Evolutionary conservation across 2,888 invertebrate genomes (phyloP).

Genomic region (Chrysina gloriosa): DNA sequence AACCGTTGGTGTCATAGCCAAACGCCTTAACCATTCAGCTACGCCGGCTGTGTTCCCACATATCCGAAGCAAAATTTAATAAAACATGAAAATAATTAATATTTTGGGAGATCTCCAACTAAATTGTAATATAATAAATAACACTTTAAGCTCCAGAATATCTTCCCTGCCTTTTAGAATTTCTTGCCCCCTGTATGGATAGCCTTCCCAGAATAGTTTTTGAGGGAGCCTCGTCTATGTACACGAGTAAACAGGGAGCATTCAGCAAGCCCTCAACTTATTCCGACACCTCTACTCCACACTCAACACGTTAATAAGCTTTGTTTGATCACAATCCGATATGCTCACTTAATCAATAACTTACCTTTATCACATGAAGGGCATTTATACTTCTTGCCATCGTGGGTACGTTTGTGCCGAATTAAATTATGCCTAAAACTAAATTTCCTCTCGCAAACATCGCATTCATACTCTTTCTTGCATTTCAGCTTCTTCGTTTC

Average conservation of each 20-base stretch:
- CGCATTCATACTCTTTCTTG: slow-evolving; percentile 24
- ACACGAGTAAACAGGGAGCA: not conserved
- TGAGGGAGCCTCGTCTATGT: not conserved
- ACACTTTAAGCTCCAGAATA: no score
- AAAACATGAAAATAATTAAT: no score
- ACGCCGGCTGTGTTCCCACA: no score
- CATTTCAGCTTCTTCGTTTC: not conserved
- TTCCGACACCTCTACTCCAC: not conserved
- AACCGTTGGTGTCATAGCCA: no score
- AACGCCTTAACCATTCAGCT: no score
- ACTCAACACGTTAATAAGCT: not conserved
- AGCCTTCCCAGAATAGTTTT: not conserved
- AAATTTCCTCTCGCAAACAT: slow-evolving; percentile 36
- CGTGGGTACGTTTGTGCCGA: slow-evolving; percentile 36
- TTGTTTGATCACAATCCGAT: no score
- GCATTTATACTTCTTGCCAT: slow-evolving; percentile 8
- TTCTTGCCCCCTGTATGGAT: not conserved
- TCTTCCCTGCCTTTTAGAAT: not conserved
- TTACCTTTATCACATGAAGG: slow-evolving; percentile 2
- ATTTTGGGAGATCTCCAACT: no score
- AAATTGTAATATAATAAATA: no score
- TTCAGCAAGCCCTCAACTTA: not conserved
- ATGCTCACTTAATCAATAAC: no score
- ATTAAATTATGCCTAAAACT: slow-evolving; percentile 31
- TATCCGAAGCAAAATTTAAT: no score